Evolutionary conservation across 2,888 invertebrate genomes (phyloP).

Genomic region (Actias luna): DNA sequence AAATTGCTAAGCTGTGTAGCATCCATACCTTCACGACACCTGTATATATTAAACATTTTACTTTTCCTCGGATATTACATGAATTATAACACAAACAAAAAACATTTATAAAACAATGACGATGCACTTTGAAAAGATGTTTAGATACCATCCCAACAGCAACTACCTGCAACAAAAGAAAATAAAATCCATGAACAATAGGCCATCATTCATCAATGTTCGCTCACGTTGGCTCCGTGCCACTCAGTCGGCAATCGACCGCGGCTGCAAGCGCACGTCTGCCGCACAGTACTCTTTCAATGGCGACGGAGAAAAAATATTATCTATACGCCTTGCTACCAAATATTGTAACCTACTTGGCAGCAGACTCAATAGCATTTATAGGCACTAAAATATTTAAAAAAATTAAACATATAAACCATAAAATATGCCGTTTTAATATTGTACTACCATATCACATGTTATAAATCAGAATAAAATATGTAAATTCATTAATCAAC

Average conservation of each 20-base stretch:
- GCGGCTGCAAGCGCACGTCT: background rate
- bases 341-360: background rate
- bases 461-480: no score
- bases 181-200: conserved; percentile 30
- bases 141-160: background rate
- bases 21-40: no score
- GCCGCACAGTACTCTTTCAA: background rate
- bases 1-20: no score
- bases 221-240: conserved; percentile 29
- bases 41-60: no score
- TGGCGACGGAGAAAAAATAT: background rate
- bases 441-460: no score
- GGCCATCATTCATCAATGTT: conserved; percentile 24
- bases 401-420: background rate
- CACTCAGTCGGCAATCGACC: conserved; percentile 25
- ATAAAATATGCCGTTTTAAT: no score
- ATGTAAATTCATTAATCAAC: no score
- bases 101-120: background rate
- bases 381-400: background rate
- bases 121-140: background rate
- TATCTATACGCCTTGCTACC: background rate
- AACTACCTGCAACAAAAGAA: conserved; percentile 37
- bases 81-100: background rate
- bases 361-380: background rate
- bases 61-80: no score